Conservation (phyloP, 2,797 vertebrate genomes). For the Denticeps clupeoides region DNA sequence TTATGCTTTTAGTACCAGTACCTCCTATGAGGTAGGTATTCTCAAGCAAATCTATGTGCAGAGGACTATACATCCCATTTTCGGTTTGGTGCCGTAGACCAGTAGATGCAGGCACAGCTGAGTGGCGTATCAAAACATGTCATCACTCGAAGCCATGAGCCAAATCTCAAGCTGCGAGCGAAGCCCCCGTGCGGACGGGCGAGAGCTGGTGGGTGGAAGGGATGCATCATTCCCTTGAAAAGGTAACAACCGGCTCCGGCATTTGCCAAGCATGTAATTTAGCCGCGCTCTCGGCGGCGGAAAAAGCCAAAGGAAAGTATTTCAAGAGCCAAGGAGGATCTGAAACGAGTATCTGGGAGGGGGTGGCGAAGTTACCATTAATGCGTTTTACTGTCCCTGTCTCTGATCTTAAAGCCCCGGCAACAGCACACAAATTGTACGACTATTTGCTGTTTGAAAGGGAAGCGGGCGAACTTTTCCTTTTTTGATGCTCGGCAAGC, state of each 20-base stretch:
- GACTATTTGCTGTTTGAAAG: neutral
- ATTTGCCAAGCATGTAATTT: slow-evolving; percentile 24
- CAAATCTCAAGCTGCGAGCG: slow-evolving; percentile 14
- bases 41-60: too few species aligned
- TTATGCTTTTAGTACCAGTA: too few species aligned
- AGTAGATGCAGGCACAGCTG: neutral
- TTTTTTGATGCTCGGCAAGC: too few species aligned
- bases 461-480: neutral
- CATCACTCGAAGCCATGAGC: slow-evolving; percentile 16
- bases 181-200: slow-evolving; percentile 1
- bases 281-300: slow-evolving; percentile 2
- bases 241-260: slow-evolving; percentile 18
- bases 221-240: slow-evolving; percentile 21
- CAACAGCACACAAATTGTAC: neutral
- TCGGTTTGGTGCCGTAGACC: neutral
- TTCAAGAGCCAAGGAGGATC: slow-evolving; percentile 4
- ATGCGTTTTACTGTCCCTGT: neutral
- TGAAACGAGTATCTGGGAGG: neutral
- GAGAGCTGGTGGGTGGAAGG: slow-evolving; percentile 12
- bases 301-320: slow-evolving; percentile 4
- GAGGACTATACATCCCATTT: too few species aligned
- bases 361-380: neutral
- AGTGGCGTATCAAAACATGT: slow-evolving; percentile 24
- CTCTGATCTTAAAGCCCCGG: slow-evolving; percentile 1
- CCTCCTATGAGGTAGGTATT: too few species aligned